Conservation (phyloP, 2,888 invertebrate species). For the Apamea anceps region DNA sequence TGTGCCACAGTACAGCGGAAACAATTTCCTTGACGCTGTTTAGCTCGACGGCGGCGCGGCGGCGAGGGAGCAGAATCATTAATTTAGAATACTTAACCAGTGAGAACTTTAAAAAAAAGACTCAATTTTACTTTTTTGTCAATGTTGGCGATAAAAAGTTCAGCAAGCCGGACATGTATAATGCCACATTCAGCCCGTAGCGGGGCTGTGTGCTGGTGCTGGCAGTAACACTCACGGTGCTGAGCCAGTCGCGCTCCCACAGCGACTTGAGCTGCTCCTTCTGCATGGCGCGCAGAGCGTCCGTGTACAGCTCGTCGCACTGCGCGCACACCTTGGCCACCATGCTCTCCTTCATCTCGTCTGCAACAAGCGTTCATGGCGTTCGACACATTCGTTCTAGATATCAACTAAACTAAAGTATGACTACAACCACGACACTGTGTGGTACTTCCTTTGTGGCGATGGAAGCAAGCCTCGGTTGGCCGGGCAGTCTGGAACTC, state of each 20-base stretch:
- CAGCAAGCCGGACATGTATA: not conserved
- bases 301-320: slow-evolving; percentile 98
- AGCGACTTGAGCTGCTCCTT: slow-evolving; percentile 95
- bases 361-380: slow-evolving; percentile 84
- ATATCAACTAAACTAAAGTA: not conserved
- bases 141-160: not conserved
- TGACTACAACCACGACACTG: not conserved
- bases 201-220: not conserved
- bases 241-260: slow-evolving; percentile 97
- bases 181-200: not conserved
- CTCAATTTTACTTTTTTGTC: not conserved
- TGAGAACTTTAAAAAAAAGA: not conserved
- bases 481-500: not conserved
- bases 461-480: not conserved
- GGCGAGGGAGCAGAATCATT: too few species aligned
- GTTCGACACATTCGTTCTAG: not conserved
- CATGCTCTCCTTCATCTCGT: slow-evolving; percentile 98
- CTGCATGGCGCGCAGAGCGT: slow-evolving; percentile 96
- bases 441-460: too few species aligned
- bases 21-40: too few species aligned
- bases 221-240: slow-evolving; percentile 89
- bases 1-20: too few species aligned
- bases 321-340: slow-evolving; percentile 98
- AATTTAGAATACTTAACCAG: too few species aligned
- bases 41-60: too few species aligned